Base-by-base conservation (phyloP, 2,888 invertebrate genomes). In the Lasiommata megera region DNA sequence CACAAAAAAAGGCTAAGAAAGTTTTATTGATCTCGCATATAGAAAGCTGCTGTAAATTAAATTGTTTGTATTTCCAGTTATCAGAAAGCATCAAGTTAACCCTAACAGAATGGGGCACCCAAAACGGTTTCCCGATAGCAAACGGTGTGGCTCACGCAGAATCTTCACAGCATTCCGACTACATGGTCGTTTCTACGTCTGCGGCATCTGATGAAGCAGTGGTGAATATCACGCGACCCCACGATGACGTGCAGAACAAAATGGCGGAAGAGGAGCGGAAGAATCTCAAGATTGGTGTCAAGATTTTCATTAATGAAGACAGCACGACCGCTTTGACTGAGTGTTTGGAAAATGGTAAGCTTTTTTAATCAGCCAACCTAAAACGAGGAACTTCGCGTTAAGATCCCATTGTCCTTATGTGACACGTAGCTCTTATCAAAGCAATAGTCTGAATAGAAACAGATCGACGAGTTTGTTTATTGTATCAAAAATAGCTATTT, bases 201-300 rank as follows among this genome's bases (percentile, higher is more conserved):
- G 63, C 71, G 0, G 70, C 67, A 1, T 63, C 73, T 0, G 64
- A 54, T 44, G 86, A 87, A 54, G 80, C 83, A 0, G 86, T 92
- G 0, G 74, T 93, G 23, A 84, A 89, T 58, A 89, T 94, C 54
- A 92, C 92, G 37, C 87, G 94, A 63, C 92, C 92, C 0, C 92
- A 92, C 52, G 93, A 93, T 74, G 94, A 95, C 68, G 86, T 94
- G 0, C 84, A 91, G 47, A 89, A 88, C 62, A 94, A 94, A 74
- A 92, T 95, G 77, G 92, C 92, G 0, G 94, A 94, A 67, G 93
- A 95, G 63, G 94, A 95, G 64, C 88, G 96, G 41, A 93, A 94
- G 69, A 95, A 96, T 69, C 88, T 96, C 34, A 96, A 96, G 85
- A 94, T 97, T 67, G 96, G 96, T 37, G 95, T 96, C 0, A 98